Percentiles rank a stretch among this genome's conserved stretches.
Conservation (phyloP, 2,113 vertebrate species). For the Conger conger region DNA sequence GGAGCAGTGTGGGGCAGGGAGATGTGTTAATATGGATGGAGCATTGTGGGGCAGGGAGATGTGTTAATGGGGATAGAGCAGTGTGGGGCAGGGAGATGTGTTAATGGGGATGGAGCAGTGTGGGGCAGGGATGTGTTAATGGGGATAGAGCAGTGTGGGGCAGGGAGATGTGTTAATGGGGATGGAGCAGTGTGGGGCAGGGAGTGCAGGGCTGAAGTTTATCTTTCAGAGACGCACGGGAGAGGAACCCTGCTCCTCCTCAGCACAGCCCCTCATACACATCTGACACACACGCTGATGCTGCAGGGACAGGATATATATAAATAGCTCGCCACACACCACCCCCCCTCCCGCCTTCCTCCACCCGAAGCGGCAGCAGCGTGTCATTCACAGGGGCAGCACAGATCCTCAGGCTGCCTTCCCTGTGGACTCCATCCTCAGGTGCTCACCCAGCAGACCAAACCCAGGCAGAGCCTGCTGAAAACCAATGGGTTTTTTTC, state of each 20-base stretch:
- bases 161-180: not conserved
- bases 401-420: not conserved
- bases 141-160: not conserved
- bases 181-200: not conserved
- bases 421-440: not conserved
- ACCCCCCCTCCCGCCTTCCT: constrained; percentile 18
- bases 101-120: not conserved
- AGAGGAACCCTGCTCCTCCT: constrained; percentile 22
- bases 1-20: not conserved
- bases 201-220: not conserved
- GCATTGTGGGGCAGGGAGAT: not conserved
- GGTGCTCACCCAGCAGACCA: no score
- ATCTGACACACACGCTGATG: constrained; percentile 36
- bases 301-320: constrained; percentile 57
- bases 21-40: no score
- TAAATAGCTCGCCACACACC: constrained; percentile 40
- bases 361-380: constrained; percentile 14
- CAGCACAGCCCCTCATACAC: constrained; percentile 8
- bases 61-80: not conserved
- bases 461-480: not conserved
- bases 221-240: not conserved
- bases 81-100: no score
- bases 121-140: no score
- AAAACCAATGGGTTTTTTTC: not conserved
- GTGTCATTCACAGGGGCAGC: constrained; percentile 10